Conservation (phyloP, 2,797 vertebrate species). For the Brachyalestes nurse region DNA sequence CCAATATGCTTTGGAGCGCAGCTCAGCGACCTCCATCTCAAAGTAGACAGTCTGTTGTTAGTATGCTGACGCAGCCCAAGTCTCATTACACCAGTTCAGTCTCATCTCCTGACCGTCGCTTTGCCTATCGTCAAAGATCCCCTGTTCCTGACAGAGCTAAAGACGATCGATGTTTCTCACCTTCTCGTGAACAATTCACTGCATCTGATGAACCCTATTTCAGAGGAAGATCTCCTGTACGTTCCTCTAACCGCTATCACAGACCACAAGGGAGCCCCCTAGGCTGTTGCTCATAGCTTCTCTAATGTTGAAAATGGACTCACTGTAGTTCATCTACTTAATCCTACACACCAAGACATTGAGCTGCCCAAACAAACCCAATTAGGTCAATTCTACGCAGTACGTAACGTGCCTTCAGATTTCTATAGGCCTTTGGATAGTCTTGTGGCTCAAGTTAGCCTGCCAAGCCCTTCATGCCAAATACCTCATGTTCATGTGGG, state of each 20-base stretch:
- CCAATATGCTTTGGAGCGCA: neutral
- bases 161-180: no score
- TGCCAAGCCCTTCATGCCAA: neutral
- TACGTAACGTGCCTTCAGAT: neutral
- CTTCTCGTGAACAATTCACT: no score
- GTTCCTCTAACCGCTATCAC: no score
- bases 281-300: constrained; percentile 24
- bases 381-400: constrained; percentile 3
- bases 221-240: no score
- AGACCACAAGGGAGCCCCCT: no score
- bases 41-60: neutral
- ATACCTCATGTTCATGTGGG: neutral
- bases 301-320: constrained; percentile 19
- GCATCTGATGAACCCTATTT: no score
- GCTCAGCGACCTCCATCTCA: constrained; percentile 5
- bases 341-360: constrained; percentile 15
- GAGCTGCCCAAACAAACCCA: constrained; percentile 19
- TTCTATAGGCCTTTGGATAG: neutral
- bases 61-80: neutral
- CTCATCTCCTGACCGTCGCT: neutral
- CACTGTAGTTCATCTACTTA: constrained; percentile 10
- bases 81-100: neutral
- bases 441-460: constrained; percentile 5
- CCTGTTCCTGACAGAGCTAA: no score
- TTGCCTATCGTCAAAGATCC: neutral